phyloP scores from a whole-genome alignment of 2,888 invertebrate species.

The Azorinus chamasolen region DNA sequence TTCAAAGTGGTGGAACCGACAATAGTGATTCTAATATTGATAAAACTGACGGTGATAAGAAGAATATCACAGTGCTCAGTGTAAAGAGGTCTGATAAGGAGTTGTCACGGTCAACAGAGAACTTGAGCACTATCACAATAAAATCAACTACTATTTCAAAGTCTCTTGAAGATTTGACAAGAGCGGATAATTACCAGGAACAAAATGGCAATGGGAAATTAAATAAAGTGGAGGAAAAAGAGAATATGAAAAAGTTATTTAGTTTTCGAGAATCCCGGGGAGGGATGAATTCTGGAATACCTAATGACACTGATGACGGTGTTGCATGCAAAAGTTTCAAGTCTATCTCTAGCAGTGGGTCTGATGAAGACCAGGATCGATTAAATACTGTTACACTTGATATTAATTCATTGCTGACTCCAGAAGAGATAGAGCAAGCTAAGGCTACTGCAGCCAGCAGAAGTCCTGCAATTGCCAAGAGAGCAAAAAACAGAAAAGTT shows the following conservation, averaged over 20 bases:
- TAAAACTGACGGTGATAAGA: not conserved
- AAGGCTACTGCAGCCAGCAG: too few species aligned
- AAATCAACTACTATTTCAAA: conserved; percentile 13
- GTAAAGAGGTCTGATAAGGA: conserved; percentile 36
- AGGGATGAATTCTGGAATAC: not conserved
- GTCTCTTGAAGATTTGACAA: conserved; percentile 27
- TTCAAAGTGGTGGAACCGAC: conserved; percentile 28
- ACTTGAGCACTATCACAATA: conserved; percentile 11
- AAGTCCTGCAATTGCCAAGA: too few species aligned
- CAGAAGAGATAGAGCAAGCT: too few species aligned
- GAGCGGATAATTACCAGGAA: not conserved
- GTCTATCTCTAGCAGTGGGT: too few species aligned
- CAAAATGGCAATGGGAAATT: not conserved
- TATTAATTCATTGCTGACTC: too few species aligned
- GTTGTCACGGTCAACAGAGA: conserved; percentile 43
- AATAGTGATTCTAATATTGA: not conserved
- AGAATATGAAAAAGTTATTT: not conserved
- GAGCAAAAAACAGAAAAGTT: conserved; percentile 19
- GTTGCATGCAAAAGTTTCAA: too few species aligned
- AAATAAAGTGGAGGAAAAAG: not conserved
- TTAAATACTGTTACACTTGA: too few species aligned
- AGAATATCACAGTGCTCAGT: conserved; percentile 22
- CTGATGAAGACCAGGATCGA: too few species aligned
- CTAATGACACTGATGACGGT: not conserved
- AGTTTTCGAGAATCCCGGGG: not conserved